Percentiles rank a stretch among this genome's conserved stretches.
Conservation (phyloP, 1,140 invertebrate genomes). For the Scaptomyza graminum region DNA sequence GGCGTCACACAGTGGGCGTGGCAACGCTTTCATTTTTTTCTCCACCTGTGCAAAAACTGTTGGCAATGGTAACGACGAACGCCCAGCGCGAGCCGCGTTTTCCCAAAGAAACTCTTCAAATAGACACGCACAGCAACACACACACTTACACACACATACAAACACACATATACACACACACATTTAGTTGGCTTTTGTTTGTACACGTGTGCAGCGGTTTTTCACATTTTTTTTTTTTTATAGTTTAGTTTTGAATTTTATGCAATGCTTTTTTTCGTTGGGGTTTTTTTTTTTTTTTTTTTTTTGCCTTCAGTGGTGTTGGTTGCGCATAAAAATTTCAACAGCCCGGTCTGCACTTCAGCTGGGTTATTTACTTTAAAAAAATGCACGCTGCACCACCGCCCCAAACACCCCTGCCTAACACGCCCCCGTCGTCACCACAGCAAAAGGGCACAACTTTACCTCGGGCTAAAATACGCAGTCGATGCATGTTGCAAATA, state of each 20-base stretch:
- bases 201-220: slow-evolving; percentile 38
- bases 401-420: background rate
- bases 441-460: slow-evolving; percentile 62
- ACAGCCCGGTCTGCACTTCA: slow-evolving; percentile 49
- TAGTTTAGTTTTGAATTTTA: slow-evolving; percentile 24
- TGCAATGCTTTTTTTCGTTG: background rate
- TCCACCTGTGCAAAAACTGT: slow-evolving; percentile 41
- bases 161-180: background rate
- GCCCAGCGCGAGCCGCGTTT: slow-evolving; percentile 46
- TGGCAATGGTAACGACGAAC: slow-evolving; percentile 28
- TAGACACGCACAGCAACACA: slow-evolving; percentile 28
- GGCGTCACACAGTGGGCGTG: slow-evolving; percentile 16
- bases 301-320: slow-evolving; percentile 19
- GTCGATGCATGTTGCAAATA: slow-evolving; percentile 74
- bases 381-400: slow-evolving; percentile 7
- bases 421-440: background rate
- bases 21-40: slow-evolving; percentile 46
- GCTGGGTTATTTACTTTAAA: slow-evolving; percentile 60
- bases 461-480: slow-evolving; percentile 67
- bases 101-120: slow-evolving; percentile 64
- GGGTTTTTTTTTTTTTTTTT: background rate
- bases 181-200: slow-evolving; percentile 52
- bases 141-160: slow-evolving; percentile 2
- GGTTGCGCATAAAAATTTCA: slow-evolving; percentile 56
- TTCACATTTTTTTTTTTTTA: slow-evolving; percentile 15